Evolutionary conservation across 2,113 vertebrate species (phyloP).

Genomic region (Antennarius striatus): DNA sequence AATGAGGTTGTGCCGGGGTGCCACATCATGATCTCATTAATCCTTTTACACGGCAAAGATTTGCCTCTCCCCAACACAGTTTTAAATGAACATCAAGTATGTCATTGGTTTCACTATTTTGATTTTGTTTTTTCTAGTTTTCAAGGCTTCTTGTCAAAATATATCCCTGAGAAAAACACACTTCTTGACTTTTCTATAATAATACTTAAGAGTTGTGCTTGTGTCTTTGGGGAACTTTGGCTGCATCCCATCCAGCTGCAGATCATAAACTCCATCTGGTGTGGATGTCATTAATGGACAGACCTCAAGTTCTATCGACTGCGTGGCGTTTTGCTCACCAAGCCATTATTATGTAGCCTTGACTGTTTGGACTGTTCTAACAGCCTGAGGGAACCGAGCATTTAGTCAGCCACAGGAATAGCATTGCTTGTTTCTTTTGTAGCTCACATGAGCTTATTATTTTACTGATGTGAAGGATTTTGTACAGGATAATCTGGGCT

Average conservation of each 20-base stretch:
- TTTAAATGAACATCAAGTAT: no score
- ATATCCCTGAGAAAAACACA: conserved; percentile 10
- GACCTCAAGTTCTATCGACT: conserved; percentile 27
- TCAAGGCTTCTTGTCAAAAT: conserved; percentile 2
- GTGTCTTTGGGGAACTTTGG: conserved; percentile 25
- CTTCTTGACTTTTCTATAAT: conserved; percentile 26
- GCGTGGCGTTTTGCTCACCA: conserved; percentile 26
- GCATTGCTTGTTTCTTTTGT: background rate
- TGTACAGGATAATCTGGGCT: background rate
- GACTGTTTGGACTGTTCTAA: conserved; percentile 13
- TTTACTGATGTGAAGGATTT: background rate
- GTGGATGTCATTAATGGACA: conserved; percentile 54
- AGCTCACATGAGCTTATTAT: background rate
- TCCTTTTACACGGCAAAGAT: no score
- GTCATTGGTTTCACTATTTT: no score
- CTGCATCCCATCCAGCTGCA: conserved; percentile 26
- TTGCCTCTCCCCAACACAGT: no score
- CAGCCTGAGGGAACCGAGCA: conserved; percentile 7
- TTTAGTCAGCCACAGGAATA: background rate
- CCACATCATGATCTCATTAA: no score
- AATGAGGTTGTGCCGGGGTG: no score
- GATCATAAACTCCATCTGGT: conserved; percentile 28
- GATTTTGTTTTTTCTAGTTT: background rate
- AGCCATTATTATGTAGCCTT: conserved; percentile 26
- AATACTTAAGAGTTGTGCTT: conserved; percentile 15